Percentiles rank a stretch among this genome's conserved stretches.
phyloP scores from a whole-genome alignment of 2,797 vertebrate genomes.

The Pteropus rufus region DNA sequence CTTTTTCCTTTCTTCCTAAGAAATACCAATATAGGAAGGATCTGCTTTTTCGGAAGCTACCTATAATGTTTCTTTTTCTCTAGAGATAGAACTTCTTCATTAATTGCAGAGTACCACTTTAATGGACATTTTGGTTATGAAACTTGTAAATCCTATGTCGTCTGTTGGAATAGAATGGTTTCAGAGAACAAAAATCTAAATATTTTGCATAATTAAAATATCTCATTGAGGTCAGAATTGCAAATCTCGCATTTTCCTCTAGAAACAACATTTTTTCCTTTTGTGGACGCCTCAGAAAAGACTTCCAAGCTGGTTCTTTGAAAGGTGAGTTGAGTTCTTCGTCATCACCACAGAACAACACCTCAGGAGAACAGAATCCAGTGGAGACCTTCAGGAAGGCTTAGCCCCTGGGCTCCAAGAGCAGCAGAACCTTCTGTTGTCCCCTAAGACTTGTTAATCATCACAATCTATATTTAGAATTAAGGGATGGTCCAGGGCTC shows the following conservation, averaged over 20 bases:
- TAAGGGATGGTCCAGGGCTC: background rate
- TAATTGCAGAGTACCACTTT: constrained; percentile 7
- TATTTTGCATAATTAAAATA: constrained; percentile 58
- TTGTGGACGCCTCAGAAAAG: background rate
- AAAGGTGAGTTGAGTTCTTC: background rate
- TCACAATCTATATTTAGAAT: background rate
- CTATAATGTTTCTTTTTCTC: background rate
- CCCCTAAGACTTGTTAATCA: background rate
- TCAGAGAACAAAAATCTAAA: constrained; percentile 31
- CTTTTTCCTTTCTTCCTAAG: background rate
- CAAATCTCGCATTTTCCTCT: constrained; percentile 5
- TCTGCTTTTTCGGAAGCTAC: background rate
- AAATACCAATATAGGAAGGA: background rate
- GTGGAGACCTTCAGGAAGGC: background rate
- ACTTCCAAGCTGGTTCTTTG: background rate
- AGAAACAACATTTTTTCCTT: background rate
- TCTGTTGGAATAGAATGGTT: constrained; percentile 6
- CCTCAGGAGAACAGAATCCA: background rate
- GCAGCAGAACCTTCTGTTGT: background rate
- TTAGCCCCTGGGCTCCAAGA: background rate
- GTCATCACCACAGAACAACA: background rate
- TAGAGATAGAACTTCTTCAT: background rate
- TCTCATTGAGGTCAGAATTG: background rate
- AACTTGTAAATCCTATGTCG: constrained; percentile 12
- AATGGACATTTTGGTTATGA: constrained; percentile 47